Percentiles rank a stretch among this genome's conserved stretches.
Conservation (phyloP, 2,113 vertebrate species). For the Macaca fascicularis region DNA sequence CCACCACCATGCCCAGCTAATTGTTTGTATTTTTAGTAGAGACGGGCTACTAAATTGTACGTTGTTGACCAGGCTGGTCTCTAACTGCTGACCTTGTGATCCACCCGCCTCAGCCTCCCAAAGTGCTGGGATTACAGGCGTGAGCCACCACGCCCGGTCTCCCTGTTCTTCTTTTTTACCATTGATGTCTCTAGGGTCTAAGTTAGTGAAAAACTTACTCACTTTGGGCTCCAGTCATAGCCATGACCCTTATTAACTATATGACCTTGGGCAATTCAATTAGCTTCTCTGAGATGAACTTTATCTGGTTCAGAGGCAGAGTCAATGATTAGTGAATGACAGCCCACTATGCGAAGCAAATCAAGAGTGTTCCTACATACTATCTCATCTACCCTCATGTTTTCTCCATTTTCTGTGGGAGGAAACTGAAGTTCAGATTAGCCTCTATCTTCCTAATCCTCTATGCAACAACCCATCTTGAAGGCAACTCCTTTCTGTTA, state of each 20-base stretch:
- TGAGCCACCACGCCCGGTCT: neutral
- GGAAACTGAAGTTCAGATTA: constrained; percentile 1
- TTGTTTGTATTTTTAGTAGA: too few relatives aligned
- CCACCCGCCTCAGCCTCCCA: too few relatives aligned
- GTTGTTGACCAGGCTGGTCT: too few relatives aligned
- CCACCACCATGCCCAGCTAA: too few relatives aligned
- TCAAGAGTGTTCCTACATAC: neutral
- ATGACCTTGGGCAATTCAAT: neutral
- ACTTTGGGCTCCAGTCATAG: neutral
- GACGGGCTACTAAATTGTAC: too few relatives aligned
- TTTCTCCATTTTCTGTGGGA: neutral
- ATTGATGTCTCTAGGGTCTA: constrained; percentile 7
- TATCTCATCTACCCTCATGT: neutral
- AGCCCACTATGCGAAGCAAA: neutral
- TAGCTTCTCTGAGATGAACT: neutral
- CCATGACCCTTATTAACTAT: neutral
- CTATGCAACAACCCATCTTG: neutral
- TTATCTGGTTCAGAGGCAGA: neutral
- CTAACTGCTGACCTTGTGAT: too few relatives aligned
- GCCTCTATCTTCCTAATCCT: neutral
- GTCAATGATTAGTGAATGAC: neutral
- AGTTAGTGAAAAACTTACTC: constrained; percentile 24
- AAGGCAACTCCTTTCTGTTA: neutral
- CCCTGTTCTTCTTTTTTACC: constrained; percentile 51
- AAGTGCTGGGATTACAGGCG: too few relatives aligned